Evolutionary conservation across 1,140 invertebrate genomes (phyloP).

Genomic region (Drosophila persimilis): DNA sequence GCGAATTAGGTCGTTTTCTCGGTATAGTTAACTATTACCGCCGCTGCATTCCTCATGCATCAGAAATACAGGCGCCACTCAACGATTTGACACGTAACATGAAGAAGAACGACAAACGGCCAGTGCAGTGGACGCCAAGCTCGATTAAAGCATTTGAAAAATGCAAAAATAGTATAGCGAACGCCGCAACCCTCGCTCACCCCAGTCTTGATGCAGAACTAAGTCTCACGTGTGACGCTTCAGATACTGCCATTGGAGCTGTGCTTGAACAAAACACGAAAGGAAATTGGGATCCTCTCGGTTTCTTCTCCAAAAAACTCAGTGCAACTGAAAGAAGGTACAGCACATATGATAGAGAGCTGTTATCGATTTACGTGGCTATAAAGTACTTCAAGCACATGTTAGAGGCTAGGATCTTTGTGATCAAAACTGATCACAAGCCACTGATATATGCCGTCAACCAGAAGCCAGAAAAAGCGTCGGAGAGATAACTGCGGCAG

Average conservation of each 20-base stretch:
- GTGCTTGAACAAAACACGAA: too few species aligned
- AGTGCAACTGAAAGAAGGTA: neutral
- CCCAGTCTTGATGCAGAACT: too few species aligned
- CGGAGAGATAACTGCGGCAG: neutral
- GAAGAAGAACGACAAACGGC: too few species aligned
- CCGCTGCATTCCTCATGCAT: neutral
- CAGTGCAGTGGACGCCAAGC: too few species aligned
- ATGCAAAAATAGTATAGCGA: too few species aligned
- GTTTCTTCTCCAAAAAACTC: neutral
- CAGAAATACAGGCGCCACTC: neutral
- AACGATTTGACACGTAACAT: too few species aligned
- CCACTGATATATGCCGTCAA: neutral
- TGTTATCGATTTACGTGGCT: neutral
- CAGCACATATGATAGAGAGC: neutral
- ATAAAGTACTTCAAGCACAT: neutral
- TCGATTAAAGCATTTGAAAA: too few species aligned
- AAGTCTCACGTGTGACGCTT: too few species aligned
- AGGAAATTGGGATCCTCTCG: too few species aligned
- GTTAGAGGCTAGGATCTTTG: neutral
- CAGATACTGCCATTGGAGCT: too few species aligned
- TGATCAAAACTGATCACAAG: neutral
- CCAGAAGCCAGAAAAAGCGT: neutral
- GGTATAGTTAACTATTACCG: neutral
- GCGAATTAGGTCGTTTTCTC: too few species aligned
- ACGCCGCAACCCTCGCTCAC: too few species aligned